Base-by-base conservation (phyloP, 2,797 vertebrate species). In the Semaprochilodus insignis region DNA sequence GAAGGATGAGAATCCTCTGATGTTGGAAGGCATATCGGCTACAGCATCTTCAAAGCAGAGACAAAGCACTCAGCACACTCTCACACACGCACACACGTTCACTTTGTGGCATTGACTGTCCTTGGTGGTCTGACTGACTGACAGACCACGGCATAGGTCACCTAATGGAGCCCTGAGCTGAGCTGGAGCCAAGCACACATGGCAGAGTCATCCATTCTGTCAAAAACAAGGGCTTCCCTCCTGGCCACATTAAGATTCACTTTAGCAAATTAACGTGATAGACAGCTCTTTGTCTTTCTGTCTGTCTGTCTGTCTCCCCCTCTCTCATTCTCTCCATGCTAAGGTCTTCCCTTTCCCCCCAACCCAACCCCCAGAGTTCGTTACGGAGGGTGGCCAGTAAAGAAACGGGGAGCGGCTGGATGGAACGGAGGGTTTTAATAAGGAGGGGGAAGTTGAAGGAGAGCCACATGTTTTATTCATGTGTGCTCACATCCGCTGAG, bases 381-480 rank as follows among this genome's bases (percentile, higher is more conserved):
- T 88, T 88, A 88, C 83, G 60, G 51, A 54, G 74, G 79, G 82
- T 67, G 73, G 90, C 88, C 85, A 52, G 82, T 60, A 65, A 88
- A 82, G 78, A 88, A 91, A 90, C 89, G 34, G 70, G 51, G 66
- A 78, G 76, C 25, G 67, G 77, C 77, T 72, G 77, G 83, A 73
- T 85, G 83, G 80, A 74, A 60, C 65, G 51, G 81, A 90, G 90
- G 91, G 93, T 93, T 93, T 94, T 92, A 92, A 94, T 93, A 93
- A 95, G 91, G 91, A 92, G 84, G 90, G 81, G 91, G 90, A 92
- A 92, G 92, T 93, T 94, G 91, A 94, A 94, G 93, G 90, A 91
- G 89, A 87, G 71, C 71, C 73, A 76, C 10, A 95, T 95, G 93
- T 94, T 93, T 95, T 95, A 95, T 95, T 95, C 94, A 95, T 94